Base-by-base conservation (phyloP, 2,113 vertebrate genomes). In the Dipodomys stephensi region DNA sequence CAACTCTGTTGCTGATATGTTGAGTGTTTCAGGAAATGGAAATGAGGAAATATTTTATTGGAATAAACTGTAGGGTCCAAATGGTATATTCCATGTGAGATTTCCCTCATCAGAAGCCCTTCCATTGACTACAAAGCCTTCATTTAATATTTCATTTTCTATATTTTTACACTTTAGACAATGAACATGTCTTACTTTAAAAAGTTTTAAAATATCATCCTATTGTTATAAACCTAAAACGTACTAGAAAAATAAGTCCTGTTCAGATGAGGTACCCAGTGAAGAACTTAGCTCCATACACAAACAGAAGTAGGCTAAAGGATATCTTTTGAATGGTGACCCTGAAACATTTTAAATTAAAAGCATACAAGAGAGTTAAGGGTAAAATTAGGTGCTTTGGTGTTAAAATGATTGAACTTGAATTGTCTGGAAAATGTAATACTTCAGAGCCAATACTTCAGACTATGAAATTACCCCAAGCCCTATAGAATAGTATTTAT, bases 381-480 rank as follows among this genome's bases (percentile, higher is more conserved):
- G 78, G 57, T 92, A 85, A 83, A 94, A 88, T 88, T 13, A 87
- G 76, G 82, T 76, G 71, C 27, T 62, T 80, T 79, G 81, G 62
- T 92, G 20, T 90, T 92, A 90, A 91, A 94, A 94, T 88, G 79
- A 76, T 28, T 86, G 85, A 87, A 81, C 57, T 68, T 87, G 35
- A 69, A 10, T 85, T 71, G 39, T 82, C 64, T 90, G 23, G n/a
- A 22, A 94, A 89, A 84, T 65, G 71, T 2, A 64, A 62, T 71
- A 53, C 60, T 76, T 60, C 60, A 82, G 67, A 95, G 44, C 81
- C 7, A 57, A 65, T 49, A 49, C 39, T 39, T 39, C 39, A 39
- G 39, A 39, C 35, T 92, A 9, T 78, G 91, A 68, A 74, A 64
- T 82, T 57, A 76, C 19, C 64, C 53, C 19, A 4, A 64, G 53